Conservation (phyloP, 2,888 invertebrate genomes). For the Oligia fasciuncula region DNA sequence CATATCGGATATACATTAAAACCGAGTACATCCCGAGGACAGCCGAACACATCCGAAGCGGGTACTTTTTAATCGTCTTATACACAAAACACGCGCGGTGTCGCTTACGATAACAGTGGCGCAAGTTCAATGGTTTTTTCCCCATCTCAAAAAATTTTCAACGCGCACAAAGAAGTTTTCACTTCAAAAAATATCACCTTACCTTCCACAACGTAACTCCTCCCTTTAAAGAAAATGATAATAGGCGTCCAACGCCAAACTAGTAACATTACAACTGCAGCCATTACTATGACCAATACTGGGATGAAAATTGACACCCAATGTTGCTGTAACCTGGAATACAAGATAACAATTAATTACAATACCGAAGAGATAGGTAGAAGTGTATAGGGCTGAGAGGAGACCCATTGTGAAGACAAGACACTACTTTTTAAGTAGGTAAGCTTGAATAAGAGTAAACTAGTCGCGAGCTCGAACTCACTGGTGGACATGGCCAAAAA, state of each 20-base stretch:
- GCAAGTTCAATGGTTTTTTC: too few relatives aligned
- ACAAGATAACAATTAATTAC: neutral
- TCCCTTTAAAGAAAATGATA: conserved; percentile 53
- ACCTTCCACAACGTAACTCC: conserved; percentile 64
- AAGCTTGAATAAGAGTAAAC: neutral
- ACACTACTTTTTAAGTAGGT: neutral
- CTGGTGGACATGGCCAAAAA: too few relatives aligned
- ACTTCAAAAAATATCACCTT: neutral
- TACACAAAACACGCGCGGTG: too few relatives aligned
- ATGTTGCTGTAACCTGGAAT: conserved; percentile 41
- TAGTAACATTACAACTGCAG: conserved; percentile 31
- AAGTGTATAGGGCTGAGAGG: neutral
- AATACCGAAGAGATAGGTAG: neutral
- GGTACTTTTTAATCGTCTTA: too few relatives aligned
- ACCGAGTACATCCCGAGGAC: too few relatives aligned
- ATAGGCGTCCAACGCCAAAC: conserved; percentile 40
- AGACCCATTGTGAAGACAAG: neutral
- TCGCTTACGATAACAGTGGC: too few relatives aligned
- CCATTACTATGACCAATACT: conserved; percentile 26
- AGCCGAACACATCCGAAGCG: too few relatives aligned
- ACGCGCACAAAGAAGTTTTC: too few relatives aligned
- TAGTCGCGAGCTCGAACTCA: too few relatives aligned
- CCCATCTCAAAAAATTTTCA: too few relatives aligned
- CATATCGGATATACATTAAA: too few relatives aligned
- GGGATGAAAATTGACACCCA: conserved; percentile 39